These are phyloP conservation scores for Alcedo quadribrachys DNA, from an alignment of 2,797 vertebrate species.

Conservation along the genomic window DNA sequence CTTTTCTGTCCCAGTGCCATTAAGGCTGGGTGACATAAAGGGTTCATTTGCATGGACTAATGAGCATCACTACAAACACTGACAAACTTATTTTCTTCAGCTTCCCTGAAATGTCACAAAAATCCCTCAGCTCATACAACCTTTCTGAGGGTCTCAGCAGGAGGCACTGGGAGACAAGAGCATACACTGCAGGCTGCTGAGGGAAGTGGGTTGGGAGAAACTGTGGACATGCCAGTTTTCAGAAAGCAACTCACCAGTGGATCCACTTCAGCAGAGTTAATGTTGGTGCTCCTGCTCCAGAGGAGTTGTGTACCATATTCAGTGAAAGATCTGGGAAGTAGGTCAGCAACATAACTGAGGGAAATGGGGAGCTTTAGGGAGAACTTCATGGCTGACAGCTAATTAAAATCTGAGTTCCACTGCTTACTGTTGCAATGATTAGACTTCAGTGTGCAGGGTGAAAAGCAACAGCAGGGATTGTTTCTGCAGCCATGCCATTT, in stretches of 20 bases:
- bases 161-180: background rate
- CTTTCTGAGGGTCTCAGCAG: background rate
- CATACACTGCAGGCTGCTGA: background rate
- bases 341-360: slow-evolving; percentile 15
- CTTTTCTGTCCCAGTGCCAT: background rate
- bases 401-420: background rate
- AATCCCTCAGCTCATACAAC: background rate
- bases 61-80: background rate
- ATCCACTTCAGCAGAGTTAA: background rate
- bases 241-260: background rate
- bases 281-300: background rate
- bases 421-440: background rate
- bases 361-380: background rate
- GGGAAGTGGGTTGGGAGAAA: background rate
- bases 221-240: rapidly evolving
- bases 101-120: background rate
- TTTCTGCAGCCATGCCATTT: background rate
- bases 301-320: background rate
- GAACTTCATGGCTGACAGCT: slow-evolving; percentile 17
- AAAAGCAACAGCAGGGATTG: background rate
- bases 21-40: background rate
- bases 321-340: slow-evolving; percentile 19
- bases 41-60: background rate
- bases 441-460: background rate
- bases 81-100: background rate